These are phyloP conservation scores for Benthosema pterotum DNA, from an alignment of 2,797 vertebrate genomes.

Conservation along the genomic window DNA sequence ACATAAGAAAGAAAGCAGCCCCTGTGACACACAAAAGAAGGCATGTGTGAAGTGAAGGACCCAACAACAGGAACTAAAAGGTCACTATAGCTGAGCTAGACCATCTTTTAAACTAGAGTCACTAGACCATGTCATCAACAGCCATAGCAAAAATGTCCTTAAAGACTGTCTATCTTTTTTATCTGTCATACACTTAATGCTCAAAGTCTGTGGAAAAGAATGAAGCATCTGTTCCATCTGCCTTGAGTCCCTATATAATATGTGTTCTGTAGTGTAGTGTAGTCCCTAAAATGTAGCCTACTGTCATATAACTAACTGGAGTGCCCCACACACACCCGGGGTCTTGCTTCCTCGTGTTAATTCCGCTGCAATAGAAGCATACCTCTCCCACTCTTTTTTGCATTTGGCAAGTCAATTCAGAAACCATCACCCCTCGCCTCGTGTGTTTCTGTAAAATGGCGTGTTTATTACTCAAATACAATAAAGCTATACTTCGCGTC, in stretches of 20 bases:
- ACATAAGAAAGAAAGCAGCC: no score
- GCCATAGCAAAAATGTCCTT: constrained; percentile 17
- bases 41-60: no score
- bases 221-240: constrained; percentile 14
- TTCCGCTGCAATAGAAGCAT: constrained; percentile 66
- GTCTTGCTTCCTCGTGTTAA: constrained; percentile 66
- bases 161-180: background rate
- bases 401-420: constrained; percentile 38
- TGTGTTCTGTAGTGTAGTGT: constrained; percentile 15
- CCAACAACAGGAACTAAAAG: constrained; percentile 15
- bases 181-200: constrained; percentile 13
- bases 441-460: constrained; percentile 42
- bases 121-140: constrained; percentile 13
- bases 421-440: constrained; percentile 29
- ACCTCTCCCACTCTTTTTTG: constrained; percentile 60
- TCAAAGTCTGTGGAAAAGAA: background rate
- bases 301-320: constrained; percentile 36
- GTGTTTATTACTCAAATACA: constrained; percentile 15
- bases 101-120: constrained; percentile 31
- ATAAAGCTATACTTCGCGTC: background rate
- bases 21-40: no score
- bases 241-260: constrained; percentile 27
- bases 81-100: constrained; percentile 13
- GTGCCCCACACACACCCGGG: constrained; percentile 45
- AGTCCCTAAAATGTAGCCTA: constrained; percentile 26